phyloP scores from a whole-genome alignment of 1,140 invertebrate genomes.

The Zaprionus tsacasi region DNA sequence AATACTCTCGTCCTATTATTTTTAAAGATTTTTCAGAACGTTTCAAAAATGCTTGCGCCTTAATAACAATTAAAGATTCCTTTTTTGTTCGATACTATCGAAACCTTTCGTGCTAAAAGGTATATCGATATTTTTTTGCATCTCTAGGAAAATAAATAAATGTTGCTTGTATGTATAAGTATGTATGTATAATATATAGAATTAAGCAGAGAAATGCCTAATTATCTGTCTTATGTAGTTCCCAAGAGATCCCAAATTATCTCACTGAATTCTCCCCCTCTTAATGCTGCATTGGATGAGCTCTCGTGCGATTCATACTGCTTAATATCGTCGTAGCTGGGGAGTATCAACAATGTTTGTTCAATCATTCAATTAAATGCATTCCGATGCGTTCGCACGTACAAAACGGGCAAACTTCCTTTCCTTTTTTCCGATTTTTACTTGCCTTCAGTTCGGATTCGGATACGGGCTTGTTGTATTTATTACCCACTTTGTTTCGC shows the following conservation, averaged over 20 bases:
- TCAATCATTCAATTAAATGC: constrained; percentile 72
- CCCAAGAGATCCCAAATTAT: neutral
- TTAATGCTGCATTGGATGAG: neutral
- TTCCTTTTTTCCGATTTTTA: constrained; percentile 44
- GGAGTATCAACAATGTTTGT: constrained; percentile 28
- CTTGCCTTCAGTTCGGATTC: constrained; percentile 31
- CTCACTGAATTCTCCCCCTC: neutral
- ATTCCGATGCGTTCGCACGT: constrained; percentile 70
- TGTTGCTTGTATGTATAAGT: too few species aligned
- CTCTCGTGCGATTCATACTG: neutral
- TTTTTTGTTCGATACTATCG: too few species aligned
- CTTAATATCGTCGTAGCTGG: neutral
- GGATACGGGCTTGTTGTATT: constrained; percentile 9
- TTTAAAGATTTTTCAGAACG: too few species aligned
- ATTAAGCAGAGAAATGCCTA: neutral
- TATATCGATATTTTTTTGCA: too few species aligned
- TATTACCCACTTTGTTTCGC: constrained; percentile 21
- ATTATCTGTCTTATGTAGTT: neutral
- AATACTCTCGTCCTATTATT: too few species aligned
- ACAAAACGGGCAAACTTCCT: constrained; percentile 58
- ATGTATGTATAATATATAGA: neutral
- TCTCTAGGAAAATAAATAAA: too few species aligned
- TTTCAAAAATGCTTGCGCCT: too few species aligned
- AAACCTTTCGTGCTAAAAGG: too few species aligned
- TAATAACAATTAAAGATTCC: too few species aligned